Base-by-base conservation (phyloP, 2,797 vertebrate genomes). In the Acanthornis magna region DNA sequence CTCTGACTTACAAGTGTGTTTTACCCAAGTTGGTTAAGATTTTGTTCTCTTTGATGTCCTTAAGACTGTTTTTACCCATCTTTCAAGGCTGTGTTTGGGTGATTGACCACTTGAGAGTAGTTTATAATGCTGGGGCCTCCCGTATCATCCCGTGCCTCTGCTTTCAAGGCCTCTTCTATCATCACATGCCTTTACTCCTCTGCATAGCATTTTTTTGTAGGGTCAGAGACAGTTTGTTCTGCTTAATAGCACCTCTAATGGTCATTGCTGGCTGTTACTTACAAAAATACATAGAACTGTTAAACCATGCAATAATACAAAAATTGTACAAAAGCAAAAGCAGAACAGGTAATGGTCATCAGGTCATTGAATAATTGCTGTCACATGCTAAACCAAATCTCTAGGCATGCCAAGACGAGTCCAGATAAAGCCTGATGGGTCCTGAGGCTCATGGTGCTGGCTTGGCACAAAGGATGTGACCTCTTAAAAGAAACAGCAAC, bases 141-240 rank as follows among this genome's bases (percentile, higher is more conserved):
- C 16, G 7, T 34, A 62, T 86, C 45, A 63, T 40, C 48, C 48
- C 22, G 19, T 42, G 16, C 19, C 30, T 30, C 16, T 60, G 27
- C 27, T 74, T 77, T 87, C 81, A 91, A 63, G 57, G 43, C 30
- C 20, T 67, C 16, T 86, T 48, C 53, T 67, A 13, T 51, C 70
- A 74, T n/a, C n/a, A 27, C 45, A 40, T 5, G 3, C 22, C 7
- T 12, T 82, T 76, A 47, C 17, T 65, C 47, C 50, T 75, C 51
- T 65, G 32, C 0, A 0, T 20, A 48, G 53, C 11, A 4, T 71
- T 63, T 80, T 67, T n/a, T 19, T 63, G 57, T 30, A 66, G 15
- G 16, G 8, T 51, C 43, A 62, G 48, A 80, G 48, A 79, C 19
- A 38, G 45, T 54, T 88, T 27, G 18, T 80, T 85, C 68, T 70